These are phyloP conservation scores for Phalera bucephala DNA, from an alignment of 2,888 invertebrate genomes.

Conservation along the genomic window DNA sequence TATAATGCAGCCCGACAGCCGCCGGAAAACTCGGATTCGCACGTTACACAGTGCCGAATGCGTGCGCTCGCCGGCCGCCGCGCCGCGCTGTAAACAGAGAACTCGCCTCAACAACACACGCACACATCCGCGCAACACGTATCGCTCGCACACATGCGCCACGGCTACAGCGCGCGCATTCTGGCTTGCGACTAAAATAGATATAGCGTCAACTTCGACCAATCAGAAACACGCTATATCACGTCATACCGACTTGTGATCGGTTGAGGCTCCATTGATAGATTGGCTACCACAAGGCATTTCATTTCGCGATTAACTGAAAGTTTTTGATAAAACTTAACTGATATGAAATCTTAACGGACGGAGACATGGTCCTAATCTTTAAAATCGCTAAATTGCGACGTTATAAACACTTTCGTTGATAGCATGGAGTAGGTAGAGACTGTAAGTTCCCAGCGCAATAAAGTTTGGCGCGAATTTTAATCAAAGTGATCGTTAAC, in stretches of 20 bases:
- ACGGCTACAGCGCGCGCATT: slow-evolving; percentile 61
- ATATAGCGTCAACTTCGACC: slow-evolving; percentile 66
- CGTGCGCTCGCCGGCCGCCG: slow-evolving; percentile 84
- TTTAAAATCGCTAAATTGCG: slow-evolving; percentile 32
- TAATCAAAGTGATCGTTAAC: slow-evolving; percentile 34
- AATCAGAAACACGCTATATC: slow-evolving; percentile 54
- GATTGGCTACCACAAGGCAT: slow-evolving; percentile 69
- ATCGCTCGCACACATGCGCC: slow-evolving; percentile 49
- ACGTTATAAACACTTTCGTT: slow-evolving; percentile 3
- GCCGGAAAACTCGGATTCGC: slow-evolving; percentile 71
- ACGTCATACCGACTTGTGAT: slow-evolving; percentile 55
- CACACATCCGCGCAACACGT: slow-evolving; percentile 55
- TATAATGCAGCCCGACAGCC: slow-evolving; percentile 58
- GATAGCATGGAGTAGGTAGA: slow-evolving; percentile 9
- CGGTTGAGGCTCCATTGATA: slow-evolving; percentile 70
- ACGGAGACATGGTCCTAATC: slow-evolving; percentile 47
- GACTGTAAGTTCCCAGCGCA: slow-evolving; percentile 29
- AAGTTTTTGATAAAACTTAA: slow-evolving; percentile 75
- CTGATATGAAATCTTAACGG: slow-evolving; percentile 70
- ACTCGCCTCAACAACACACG: slow-evolving; percentile 72
- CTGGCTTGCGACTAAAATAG: slow-evolving; percentile 67
- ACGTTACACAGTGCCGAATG: slow-evolving; percentile 76
- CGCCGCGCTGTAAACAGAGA: slow-evolving; percentile 82
- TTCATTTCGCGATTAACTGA: slow-evolving; percentile 78
- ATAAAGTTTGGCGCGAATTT: slow-evolving; percentile 48